These are phyloP conservation scores for Ophonus ardosiacus DNA, from an alignment of 2,888 invertebrate species.

Conservation along the genomic window DNA sequence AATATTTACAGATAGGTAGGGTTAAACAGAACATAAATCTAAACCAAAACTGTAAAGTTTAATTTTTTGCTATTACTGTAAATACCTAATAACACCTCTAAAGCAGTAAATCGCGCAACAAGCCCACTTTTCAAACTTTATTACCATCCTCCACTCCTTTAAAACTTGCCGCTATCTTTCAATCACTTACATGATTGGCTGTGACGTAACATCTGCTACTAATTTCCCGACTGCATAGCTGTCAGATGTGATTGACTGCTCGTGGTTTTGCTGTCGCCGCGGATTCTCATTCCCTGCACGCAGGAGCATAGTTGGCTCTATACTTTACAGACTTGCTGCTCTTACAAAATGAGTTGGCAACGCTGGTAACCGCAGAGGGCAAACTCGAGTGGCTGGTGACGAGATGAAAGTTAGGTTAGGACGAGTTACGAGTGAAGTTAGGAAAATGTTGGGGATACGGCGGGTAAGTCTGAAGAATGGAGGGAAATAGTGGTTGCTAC, in stretches of 20 bases:
- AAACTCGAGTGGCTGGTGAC: constrained; percentile 10
- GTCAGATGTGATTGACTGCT: constrained; percentile 25
- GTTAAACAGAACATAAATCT: neutral
- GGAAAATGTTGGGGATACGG: neutral
- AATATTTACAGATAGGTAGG: too few relatives aligned
- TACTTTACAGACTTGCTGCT: neutral
- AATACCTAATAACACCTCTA: neutral
- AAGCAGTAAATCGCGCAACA: neutral
- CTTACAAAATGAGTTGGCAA: constrained; percentile 4
- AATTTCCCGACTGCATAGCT: constrained; percentile 10
- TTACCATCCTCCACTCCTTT: neutral
- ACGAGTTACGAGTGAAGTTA: neutral
- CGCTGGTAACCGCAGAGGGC: neutral
- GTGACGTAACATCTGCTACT: neutral
- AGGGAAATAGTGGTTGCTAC: neutral
- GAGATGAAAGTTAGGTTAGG: neutral
- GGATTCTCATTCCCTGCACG: neutral
- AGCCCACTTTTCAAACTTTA: neutral
- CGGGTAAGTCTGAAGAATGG: neutral
- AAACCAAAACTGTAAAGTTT: neutral
- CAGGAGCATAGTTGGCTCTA: neutral
- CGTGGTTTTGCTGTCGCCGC: too few relatives aligned
- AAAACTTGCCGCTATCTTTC: neutral
- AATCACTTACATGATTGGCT: constrained; percentile 15
- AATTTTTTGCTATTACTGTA: neutral